Evolutionary conservation across 2,888 invertebrate species (phyloP), one percentile per base, ranked within the genome.

Genomic region (Augiades crinisus): DNA sequence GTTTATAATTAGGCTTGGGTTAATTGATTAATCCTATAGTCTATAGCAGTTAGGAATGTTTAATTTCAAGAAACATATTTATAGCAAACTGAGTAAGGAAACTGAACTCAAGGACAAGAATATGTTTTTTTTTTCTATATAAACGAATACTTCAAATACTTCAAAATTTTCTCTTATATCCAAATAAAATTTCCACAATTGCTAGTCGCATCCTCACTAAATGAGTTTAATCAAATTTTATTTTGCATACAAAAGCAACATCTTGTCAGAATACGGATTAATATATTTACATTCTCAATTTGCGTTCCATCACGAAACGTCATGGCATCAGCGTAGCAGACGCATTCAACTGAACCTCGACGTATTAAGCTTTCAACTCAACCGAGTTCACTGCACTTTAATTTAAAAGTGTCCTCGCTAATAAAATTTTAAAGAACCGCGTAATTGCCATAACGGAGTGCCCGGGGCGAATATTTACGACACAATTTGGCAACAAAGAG

Each of bases 391-490:
- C 13, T 38, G 47, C 27, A 27, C 47, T 31, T 33, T 49, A 21
- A 41, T 43, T 41, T 43, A 27, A 54, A 58, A 55, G 47, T 47
- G 55, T 58, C 56, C 50, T 47, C 57, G 52, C 58, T 52, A 62
- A 61, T 65, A 61, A 64, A 64, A 61, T 60, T 60, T 65, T 60
- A 63, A 64, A 62, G 59, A 61, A 62, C 63, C 63, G 50, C 63
- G 61, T 68, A 67, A 72, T 68, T 67, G 65, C 65, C 60, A 61
- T 58, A 64, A 61, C 61, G 54, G 63, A 61, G 60, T 59, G 60
- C 60, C 54, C 57, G 8, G 62, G 63, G 57, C 55, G 64, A 58
- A 64, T 71, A 75, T 72, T 75, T 72, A 72, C 68, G 65, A 53
- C 54, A 57, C 56, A 56, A 60, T 60, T 60, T 60, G 60, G 60